Evolutionary conservation across 1,140 invertebrate genomes (phyloP).

Genomic region (Carposina sasakii): DNA sequence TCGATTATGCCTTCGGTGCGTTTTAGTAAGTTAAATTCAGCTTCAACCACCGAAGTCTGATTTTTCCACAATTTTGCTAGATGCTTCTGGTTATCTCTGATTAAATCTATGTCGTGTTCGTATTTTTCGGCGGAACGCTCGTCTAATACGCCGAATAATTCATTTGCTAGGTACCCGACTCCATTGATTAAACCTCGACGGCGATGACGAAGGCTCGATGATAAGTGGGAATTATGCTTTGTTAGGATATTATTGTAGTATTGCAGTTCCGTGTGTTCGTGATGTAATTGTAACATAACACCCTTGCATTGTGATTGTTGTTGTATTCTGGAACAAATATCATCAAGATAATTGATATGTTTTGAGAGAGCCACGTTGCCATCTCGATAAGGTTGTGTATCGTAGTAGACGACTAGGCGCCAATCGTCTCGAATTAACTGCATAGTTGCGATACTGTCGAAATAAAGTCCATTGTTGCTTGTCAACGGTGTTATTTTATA

Average conservation of each 20-base stretch:
- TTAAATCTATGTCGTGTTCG: constrained; percentile 9
- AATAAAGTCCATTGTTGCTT: constrained; percentile 10
- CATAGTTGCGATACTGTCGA: constrained; percentile 21
- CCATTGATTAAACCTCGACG: constrained; percentile 25
- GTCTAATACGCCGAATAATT: constrained; percentile 16
- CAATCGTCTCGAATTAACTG: constrained; percentile 26
- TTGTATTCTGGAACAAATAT: neutral
- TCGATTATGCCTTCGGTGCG: constrained; percentile 9
- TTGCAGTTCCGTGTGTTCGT: constrained; percentile 16
- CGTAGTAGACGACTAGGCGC: constrained; percentile 25
- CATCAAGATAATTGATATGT: neutral
- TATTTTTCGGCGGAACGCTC: constrained; percentile 13
- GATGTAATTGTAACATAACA: constrained; percentile 17
- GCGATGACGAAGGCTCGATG: constrained; percentile 1
- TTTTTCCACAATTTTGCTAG: constrained; percentile 12
- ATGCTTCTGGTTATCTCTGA: constrained; percentile 12
- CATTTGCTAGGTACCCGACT: constrained; percentile 19
- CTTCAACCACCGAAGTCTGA: constrained; percentile 9
- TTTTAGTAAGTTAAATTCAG: constrained; percentile 13
- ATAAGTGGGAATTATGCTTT: constrained; percentile 9
- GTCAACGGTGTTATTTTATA: constrained; percentile 16
- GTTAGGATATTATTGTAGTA: constrained; percentile 17
- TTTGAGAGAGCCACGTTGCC: constrained; percentile 2
- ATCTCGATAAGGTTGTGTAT: constrained; percentile 22
- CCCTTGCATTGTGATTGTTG: constrained; percentile 5